Percentiles rank a stretch among this genome's conserved stretches.
These are phyloP conservation scores for Chelon labrosus DNA, from an alignment of 2,797 vertebrate genomes.

Conservation along the genomic window DNA sequence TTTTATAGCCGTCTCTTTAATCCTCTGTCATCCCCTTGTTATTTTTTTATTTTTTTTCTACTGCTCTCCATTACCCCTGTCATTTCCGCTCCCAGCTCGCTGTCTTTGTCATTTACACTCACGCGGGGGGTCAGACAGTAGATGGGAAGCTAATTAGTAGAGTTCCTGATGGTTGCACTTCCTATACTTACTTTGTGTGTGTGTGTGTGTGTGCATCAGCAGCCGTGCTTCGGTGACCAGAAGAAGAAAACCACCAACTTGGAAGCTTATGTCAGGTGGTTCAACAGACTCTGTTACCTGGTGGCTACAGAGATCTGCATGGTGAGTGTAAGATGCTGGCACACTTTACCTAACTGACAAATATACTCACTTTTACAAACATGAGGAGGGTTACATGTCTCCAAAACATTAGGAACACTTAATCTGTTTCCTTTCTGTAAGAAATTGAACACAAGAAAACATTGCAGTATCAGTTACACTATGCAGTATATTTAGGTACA, in stretches of 20 bases:
- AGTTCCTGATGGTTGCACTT: constrained; percentile 38
- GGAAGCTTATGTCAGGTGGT: constrained; percentile 98
- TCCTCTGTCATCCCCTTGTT: not conserved
- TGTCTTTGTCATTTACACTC: constrained; percentile 53
- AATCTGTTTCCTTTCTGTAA: not conserved
- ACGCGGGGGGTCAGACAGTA: constrained; percentile 41
- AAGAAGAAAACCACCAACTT: constrained; percentile 94
- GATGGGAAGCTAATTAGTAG: constrained; percentile 64
- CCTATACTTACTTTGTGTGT: constrained; percentile 23
- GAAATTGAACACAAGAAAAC: not conserved
- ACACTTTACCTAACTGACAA: not conserved
- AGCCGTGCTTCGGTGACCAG: constrained; percentile 90
- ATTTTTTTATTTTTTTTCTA: not conserved
- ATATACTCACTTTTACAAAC: not conserved
- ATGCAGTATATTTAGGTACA: not conserved
- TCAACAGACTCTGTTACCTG: constrained; percentile 93
- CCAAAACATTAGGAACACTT: not conserved
- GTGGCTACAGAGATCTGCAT: constrained; percentile 97
- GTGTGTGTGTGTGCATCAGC: constrained; percentile 28
- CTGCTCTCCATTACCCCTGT: constrained; percentile 28
- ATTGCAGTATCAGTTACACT: not conserved
- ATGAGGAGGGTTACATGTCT: not conserved
- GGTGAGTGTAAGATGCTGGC: constrained; percentile 82
- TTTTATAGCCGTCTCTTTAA: not conserved
- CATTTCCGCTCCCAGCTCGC: constrained; percentile 34